These are phyloP conservation scores for Perodicticus potto DNA, from an alignment of 2,797 vertebrate genomes.

Conservation along the genomic window DNA sequence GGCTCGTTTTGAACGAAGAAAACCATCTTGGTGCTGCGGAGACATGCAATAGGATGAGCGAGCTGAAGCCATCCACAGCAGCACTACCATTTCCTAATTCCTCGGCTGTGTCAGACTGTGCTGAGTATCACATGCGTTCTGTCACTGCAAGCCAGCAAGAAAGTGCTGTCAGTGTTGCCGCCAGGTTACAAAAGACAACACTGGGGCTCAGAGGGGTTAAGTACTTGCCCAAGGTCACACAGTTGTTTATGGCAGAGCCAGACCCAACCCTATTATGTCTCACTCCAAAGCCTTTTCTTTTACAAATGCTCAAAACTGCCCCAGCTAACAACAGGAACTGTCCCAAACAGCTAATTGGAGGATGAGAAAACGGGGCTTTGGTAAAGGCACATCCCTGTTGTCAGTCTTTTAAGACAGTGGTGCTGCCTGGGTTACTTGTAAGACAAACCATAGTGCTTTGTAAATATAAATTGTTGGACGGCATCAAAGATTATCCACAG, in stretches of 20 bases:
- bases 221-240: constrained; percentile 70
- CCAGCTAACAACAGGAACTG: neutral
- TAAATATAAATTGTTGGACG: neutral
- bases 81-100: neutral
- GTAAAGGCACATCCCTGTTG: neutral
- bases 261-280: neutral
- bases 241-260: constrained; percentile 68
- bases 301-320: neutral
- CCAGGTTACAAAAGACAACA: constrained; percentile 22
- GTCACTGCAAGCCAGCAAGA: too few species aligned
- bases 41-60: constrained; percentile 52
- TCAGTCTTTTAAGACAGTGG: neutral
- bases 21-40: constrained; percentile 95
- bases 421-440: neutral
- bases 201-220: constrained; percentile 3
- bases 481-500: neutral
- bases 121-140: neutral
- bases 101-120: neutral
- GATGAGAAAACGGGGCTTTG: neutral
- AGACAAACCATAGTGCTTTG: neutral
- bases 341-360: neutral
- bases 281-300: neutral
- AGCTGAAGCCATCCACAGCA: neutral
- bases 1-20: constrained; percentile 96
- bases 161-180: neutral